Conservation (phyloP, 1,140 invertebrate species). For the Heliothis virescens region DNA sequence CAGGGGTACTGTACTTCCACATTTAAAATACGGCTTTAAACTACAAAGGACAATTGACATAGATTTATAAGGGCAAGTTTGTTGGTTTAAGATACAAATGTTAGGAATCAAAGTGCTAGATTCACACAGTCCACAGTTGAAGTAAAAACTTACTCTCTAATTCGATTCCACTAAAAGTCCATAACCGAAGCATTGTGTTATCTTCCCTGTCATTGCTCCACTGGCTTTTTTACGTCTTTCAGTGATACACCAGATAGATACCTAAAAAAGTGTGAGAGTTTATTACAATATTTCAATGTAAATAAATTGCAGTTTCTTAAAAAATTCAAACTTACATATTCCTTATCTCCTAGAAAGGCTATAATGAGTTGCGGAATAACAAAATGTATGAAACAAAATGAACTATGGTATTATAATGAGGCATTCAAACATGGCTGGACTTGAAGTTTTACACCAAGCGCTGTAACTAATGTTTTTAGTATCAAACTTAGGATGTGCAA, state of each 20-base stretch:
- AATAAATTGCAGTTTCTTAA: no score
- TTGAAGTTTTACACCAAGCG: background rate
- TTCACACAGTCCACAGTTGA: background rate
- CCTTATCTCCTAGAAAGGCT: no score
- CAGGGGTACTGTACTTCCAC: no score
- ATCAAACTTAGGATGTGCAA: no score
- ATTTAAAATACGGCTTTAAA: no score
- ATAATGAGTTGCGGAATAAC: no score
- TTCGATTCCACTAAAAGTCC: constrained; percentile 62
- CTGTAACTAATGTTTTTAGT: no score
- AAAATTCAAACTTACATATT: no score
- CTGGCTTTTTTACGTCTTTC: constrained; percentile 52
- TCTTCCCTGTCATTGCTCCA: constrained; percentile 18
- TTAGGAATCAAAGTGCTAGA: background rate
- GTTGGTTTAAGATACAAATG: no score
- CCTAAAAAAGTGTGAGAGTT: constrained; percentile 45
- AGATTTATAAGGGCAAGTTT: no score
- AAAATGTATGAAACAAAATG: background rate
- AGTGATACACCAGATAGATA: constrained; percentile 56
- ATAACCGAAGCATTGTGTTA: constrained; percentile 53
- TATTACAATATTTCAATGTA: no score
- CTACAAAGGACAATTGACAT: no score
- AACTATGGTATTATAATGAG: background rate
- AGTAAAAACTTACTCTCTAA: constrained; percentile 49
- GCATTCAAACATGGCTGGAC: background rate